A percentile compares a stretch with the other conserved stretches of the same genome.
Conservation (phyloP, 1,140 invertebrate species). For the Zophobas atratus region DNA sequence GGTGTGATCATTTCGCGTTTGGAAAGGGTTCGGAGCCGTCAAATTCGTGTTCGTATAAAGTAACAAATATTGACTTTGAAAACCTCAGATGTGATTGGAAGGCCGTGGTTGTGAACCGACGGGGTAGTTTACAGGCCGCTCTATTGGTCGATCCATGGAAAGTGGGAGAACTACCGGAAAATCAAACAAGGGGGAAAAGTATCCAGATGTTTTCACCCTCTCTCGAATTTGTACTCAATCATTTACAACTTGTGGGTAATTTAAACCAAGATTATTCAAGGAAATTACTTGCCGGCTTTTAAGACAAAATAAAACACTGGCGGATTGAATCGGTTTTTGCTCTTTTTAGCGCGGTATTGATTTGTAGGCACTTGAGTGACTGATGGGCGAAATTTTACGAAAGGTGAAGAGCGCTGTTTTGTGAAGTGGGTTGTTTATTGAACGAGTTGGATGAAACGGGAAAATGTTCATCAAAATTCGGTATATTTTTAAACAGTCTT, state of each 20-base stretch:
- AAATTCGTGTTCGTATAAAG: conserved; percentile 60
- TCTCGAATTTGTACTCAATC: conserved; percentile 49
- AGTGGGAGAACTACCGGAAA: conserved; percentile 46
- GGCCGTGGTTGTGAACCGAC: conserved; percentile 56
- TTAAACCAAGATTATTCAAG: conserved; percentile 37
- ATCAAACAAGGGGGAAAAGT: conserved; percentile 53
- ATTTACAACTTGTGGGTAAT: conserved; percentile 46
- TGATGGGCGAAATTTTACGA: background rate
- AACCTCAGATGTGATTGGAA: conserved; percentile 63
- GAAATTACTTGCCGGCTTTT: conserved; percentile 29
- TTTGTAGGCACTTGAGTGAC: background rate
- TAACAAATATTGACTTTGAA: conserved; percentile 64
- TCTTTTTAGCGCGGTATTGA: background rate
- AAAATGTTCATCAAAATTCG: no score
- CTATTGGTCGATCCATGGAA: conserved; percentile 52
- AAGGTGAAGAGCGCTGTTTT: no score
- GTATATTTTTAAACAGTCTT: no score
- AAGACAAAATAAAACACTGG: conserved; percentile 8
- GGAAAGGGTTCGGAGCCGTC: conserved; percentile 56
- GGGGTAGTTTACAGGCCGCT: conserved; percentile 51
- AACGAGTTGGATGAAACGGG: no score
- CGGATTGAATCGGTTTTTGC: no score
- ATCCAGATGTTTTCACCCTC: conserved; percentile 48
- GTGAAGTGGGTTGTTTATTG: no score
- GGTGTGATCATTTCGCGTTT: conserved; percentile 53